These are phyloP conservation scores for Cinclus cinclus DNA, from an alignment of 2,113 vertebrate genomes.

Conservation along the genomic window DNA sequence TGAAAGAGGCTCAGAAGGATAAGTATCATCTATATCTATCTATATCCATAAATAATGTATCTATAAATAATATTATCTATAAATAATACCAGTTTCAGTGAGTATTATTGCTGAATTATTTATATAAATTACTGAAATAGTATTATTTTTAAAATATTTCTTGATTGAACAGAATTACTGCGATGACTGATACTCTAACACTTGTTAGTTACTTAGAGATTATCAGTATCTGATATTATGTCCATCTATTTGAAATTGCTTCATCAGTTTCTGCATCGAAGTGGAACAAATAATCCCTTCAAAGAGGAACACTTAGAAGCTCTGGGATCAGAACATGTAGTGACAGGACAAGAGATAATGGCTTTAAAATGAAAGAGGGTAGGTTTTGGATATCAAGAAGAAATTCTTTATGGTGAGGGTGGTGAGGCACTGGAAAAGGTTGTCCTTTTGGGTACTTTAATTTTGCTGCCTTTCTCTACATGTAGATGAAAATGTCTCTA, in stretches of 20 bases:
- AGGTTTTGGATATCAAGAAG: background rate
- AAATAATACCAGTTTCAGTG: background rate
- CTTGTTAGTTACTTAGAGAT: background rate
- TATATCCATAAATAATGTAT: background rate
- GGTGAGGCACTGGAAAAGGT: background rate
- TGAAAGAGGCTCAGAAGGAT: background rate
- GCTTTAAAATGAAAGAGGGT: background rate
- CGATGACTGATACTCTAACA: background rate
- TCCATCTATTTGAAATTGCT: background rate
- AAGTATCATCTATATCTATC: background rate
- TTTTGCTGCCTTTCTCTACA: background rate
- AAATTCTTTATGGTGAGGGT: background rate
- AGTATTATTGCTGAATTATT: background rate
- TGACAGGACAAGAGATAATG: background rate
- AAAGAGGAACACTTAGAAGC: background rate
- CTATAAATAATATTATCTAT: background rate
- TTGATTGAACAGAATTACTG: background rate
- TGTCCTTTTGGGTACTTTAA: background rate
- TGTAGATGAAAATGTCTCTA: background rate
- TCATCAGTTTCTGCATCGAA: background rate
- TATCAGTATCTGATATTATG: background rate
- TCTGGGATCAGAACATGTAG: background rate
- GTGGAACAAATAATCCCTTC: background rate
- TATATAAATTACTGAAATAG: background rate
- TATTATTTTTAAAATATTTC: background rate